Conservation (phyloP, 2,113 vertebrate species). For the Oreotragus oreotragus region DNA sequence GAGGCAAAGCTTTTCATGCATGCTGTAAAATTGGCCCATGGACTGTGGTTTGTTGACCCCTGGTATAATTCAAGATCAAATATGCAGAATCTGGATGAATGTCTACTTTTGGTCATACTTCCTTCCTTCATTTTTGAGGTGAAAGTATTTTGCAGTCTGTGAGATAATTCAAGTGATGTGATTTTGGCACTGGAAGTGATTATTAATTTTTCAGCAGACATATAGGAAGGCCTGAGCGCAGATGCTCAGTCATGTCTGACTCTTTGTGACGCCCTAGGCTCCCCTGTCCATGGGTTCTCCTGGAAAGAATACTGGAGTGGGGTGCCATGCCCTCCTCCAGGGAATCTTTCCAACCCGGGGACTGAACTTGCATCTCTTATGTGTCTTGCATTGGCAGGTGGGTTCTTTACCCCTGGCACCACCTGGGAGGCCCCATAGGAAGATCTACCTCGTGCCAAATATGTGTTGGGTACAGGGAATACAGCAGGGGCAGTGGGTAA, state of each 20-base stretch:
- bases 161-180: background rate
- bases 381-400: background rate
- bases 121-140: background rate
- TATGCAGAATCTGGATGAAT: background rate
- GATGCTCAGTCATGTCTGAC: background rate
- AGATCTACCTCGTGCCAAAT: background rate
- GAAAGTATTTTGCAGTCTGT: background rate
- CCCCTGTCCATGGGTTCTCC: background rate
- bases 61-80: background rate
- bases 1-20: background rate
- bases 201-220: background rate
- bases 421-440: background rate
- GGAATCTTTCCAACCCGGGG: background rate
- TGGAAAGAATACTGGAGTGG: background rate
- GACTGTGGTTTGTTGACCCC: background rate
- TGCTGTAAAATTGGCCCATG: background rate
- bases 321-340: background rate
- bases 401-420: background rate
- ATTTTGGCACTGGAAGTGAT: background rate
- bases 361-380: fast-evolving
- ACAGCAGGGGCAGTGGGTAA: background rate
- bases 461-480: background rate
- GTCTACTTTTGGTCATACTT: background rate
- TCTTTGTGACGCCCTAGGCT: background rate
- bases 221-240: background rate